Conservation (phyloP, 2,888 invertebrate genomes). For the Quadriops clusia region DNA sequence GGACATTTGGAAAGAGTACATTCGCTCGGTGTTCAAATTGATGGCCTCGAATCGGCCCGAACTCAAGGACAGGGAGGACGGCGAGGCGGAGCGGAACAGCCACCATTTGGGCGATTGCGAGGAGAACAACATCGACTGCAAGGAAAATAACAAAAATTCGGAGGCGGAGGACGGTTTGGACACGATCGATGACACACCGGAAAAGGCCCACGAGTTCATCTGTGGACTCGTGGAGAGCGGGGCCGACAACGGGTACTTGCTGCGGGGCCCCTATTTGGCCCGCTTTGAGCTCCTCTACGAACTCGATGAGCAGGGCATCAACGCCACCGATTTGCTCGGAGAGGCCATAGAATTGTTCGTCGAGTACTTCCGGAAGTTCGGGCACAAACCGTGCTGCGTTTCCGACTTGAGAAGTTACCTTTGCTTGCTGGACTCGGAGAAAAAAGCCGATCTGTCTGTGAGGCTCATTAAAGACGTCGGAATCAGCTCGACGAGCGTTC, state of each 20-base stretch:
- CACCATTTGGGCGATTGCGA: conserved; percentile 8
- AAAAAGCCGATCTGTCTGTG: conserved; percentile 45
- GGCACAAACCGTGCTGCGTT: conserved; percentile 77
- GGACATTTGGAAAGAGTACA: conserved; percentile 62
- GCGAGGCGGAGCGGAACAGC: too few species aligned
- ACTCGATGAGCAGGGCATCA: conserved; percentile 41
- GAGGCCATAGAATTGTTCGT: conserved; percentile 57
- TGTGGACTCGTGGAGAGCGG: conserved; percentile 32
- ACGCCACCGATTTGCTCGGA: conserved; percentile 45
- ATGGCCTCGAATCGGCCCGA: too few species aligned
- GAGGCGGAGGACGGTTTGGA: conserved; percentile 22
- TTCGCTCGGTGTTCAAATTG: conserved; percentile 57
- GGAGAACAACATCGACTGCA: conserved; percentile 8
- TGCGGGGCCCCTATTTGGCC: conserved; percentile 76
- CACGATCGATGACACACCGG: conserved; percentile 30
- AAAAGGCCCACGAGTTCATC: conserved; percentile 37
- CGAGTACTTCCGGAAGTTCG: conserved; percentile 71
- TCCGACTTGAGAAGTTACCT: conserved; percentile 71
- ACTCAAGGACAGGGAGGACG: too few species aligned
- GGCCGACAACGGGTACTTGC: conserved; percentile 35
- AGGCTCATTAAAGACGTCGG: conserved; percentile 52
- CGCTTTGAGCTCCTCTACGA: conserved; percentile 62
- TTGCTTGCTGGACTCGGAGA: conserved; percentile 51
- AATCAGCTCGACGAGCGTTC: conserved; percentile 50
- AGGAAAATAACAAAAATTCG: conserved; percentile 3